Base-by-base conservation (phyloP, 2,797 vertebrate genomes). In the Poecile montanus region DNA sequence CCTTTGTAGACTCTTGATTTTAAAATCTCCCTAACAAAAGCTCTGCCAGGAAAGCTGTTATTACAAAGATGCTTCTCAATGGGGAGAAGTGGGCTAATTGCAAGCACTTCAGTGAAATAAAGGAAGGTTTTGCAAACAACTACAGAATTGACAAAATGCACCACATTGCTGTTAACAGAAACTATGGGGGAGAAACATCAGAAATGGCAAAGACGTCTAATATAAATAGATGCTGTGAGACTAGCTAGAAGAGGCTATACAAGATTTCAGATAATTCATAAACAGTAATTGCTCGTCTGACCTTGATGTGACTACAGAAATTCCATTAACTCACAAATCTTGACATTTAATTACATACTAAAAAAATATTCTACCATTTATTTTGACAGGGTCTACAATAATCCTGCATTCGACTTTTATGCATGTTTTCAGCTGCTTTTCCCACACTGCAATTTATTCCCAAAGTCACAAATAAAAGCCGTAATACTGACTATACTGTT, bases 21-120 rank as follows among this genome's bases (percentile, higher is more conserved):
- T 95, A 97, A 97, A 98, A 97, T 97, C 97, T 97, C 94, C 96
- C 95, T 95, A 95, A 98, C 97, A 98, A 98, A 98, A 97, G 97
- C 96, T 95, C 94, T 97, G 96, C 92, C 93, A 97, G 96, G 93
- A 98, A 97, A 97, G 97, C 97, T 97, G 96, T 98, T 98, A 98
- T 98, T 98, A 98, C 96, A 94, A 96, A 98, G 96, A 97, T 97
- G 96, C 80, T 95, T 97, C 95, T 98, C 97, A 97, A 97, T 92
- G 96, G 97, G 93, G 94, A 97, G 95, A 97, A 97, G 96, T 95
- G 97, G 97, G 96, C 96, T 98, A 98, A 98, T 98, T 98, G 97
- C 97, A 97, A 97, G 95, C 97, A 98, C 97, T 98, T 97, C 95
- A 97, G 96, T 66, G 91, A 97, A 97, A 98, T 96, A 98, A 98